These are phyloP conservation scores for Etheostoma spectabile DNA, from an alignment of 2,113 vertebrate genomes.

Conservation along the genomic window DNA sequence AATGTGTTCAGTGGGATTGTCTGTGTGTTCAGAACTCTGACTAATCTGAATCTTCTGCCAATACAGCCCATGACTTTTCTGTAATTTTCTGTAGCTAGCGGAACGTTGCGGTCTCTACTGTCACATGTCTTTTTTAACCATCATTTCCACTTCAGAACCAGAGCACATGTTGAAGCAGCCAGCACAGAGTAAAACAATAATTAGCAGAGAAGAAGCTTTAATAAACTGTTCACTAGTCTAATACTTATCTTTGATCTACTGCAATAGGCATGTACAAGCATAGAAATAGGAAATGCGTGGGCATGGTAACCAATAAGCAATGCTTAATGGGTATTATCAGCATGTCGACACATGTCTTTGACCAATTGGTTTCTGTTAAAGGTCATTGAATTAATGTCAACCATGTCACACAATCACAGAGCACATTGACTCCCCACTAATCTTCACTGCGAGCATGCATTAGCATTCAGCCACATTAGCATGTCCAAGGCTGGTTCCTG, in stretches of 20 bases:
- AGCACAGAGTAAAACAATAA: constrained; percentile 13
- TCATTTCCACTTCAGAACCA: constrained; percentile 33
- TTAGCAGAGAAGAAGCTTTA: constrained; percentile 2
- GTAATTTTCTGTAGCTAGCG: constrained; percentile 30
- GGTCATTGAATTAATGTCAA: constrained; percentile 72
- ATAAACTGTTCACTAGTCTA: constrained; percentile 1
- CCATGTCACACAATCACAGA: constrained; percentile 59
- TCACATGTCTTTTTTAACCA: constrained; percentile 40
- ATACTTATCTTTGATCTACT: constrained; percentile 33
- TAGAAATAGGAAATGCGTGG: constrained; percentile 7
- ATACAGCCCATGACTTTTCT: constrained; percentile 38
- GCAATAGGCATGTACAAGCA: neutral
- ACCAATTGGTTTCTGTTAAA: constrained; percentile 60
- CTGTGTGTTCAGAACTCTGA: constrained; percentile 36
- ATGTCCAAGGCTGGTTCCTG: constrained; percentile 38
- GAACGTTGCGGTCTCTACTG: constrained; percentile 28
- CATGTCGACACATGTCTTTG: constrained; percentile 47
- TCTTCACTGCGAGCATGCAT: constrained; percentile 55
- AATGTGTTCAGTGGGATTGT: constrained; percentile 18
- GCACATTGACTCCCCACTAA: constrained; percentile 50
- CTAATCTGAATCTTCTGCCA: constrained; percentile 55
- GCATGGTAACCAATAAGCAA: constrained; percentile 3
- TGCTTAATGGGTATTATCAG: constrained; percentile 36
- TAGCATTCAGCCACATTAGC: constrained; percentile 64
- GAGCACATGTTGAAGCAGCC: constrained; percentile 34